A percentile compares a stretch with the other conserved stretches of the same genome.
Evolutionary conservation across 2,113 vertebrate species (phyloP).

Genomic region (Sarotherodon lohbergeri): DNA sequence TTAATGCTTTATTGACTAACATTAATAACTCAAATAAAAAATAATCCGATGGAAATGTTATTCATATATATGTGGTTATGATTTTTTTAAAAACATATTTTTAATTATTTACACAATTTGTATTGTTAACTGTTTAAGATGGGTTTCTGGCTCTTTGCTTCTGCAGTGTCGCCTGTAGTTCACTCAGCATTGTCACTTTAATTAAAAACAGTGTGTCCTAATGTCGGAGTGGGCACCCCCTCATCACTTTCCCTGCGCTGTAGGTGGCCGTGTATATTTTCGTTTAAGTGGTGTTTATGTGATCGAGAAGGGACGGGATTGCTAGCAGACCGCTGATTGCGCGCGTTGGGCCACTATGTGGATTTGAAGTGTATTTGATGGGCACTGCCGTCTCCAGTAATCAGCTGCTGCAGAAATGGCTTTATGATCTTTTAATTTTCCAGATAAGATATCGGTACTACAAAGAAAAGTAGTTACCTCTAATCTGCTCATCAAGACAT

Average conservation of each 20-base stretch:
- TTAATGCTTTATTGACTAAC: neutral
- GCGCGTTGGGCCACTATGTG: conserved; percentile 62
- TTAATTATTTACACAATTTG: neutral
- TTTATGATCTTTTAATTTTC: conserved; percentile 49
- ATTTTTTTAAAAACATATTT: neutral
- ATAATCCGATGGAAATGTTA: neutral
- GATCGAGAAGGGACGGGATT: conserved; percentile 86
- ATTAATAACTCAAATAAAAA: neutral
- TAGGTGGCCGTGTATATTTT: conserved; percentile 98
- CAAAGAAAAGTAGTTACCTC: neutral
- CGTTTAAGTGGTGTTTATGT: conserved; percentile 92
- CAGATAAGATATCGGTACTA: conserved; percentile 19
- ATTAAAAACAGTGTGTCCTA: conserved; percentile 67
- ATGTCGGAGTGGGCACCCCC: conserved; percentile 52
- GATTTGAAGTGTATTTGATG: conserved; percentile 58
- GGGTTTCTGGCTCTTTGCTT: neutral
- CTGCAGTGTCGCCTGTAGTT: conserved; percentile 11
- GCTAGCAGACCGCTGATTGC: conserved; percentile 83
- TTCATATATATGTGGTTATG: neutral
- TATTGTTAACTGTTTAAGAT: neutral
- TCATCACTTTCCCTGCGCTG: conserved; percentile 78
- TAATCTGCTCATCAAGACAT: neutral
- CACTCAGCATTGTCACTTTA: conserved; percentile 55
- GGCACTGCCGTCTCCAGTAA: conserved; percentile 65
- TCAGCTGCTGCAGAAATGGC: conserved; percentile 56